Conservation (phyloP, 2,888 invertebrate species). For the Bhutanitis thaidina region DNA sequence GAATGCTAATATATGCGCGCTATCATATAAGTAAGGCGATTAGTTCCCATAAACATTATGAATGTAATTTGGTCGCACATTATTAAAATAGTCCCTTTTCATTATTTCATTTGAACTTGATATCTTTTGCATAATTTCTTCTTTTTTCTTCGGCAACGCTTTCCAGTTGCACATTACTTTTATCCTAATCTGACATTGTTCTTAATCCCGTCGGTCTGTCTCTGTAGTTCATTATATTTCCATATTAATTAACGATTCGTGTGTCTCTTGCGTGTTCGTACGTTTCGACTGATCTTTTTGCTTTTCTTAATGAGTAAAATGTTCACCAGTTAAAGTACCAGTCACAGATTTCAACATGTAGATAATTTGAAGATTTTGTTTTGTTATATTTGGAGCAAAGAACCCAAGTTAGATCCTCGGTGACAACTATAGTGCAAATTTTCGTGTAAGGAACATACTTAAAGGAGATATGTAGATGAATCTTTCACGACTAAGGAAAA, state of each 20-base stretch:
- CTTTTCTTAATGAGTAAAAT: constrained; percentile 15
- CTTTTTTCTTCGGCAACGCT: background rate
- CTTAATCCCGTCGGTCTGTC: background rate
- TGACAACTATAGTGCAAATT: too few species aligned
- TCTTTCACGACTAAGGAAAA: too few species aligned
- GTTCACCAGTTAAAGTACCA: background rate
- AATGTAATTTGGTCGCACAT: too few species aligned
- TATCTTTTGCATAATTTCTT: background rate
- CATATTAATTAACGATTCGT: constrained; percentile 16
- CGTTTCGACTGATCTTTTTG: constrained; percentile 14
- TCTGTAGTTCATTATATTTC: constrained; percentile 15
- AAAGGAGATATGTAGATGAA: too few species aligned
- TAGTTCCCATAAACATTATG: too few species aligned
- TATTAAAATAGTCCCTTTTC: too few species aligned
- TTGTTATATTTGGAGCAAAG: too few species aligned
- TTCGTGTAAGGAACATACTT: too few species aligned
- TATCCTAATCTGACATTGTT: constrained; percentile 1
- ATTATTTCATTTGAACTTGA: background rate
- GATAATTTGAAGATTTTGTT: background rate
- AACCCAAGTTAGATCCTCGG: too few species aligned
- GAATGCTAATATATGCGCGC: too few species aligned
- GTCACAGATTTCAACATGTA: background rate
- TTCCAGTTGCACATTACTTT: constrained; percentile 3
- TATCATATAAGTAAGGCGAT: too few species aligned
- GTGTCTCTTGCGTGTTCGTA: constrained; percentile 15